Base-by-base conservation (phyloP, 2,888 invertebrate genomes). In the Meta bourneti region DNA sequence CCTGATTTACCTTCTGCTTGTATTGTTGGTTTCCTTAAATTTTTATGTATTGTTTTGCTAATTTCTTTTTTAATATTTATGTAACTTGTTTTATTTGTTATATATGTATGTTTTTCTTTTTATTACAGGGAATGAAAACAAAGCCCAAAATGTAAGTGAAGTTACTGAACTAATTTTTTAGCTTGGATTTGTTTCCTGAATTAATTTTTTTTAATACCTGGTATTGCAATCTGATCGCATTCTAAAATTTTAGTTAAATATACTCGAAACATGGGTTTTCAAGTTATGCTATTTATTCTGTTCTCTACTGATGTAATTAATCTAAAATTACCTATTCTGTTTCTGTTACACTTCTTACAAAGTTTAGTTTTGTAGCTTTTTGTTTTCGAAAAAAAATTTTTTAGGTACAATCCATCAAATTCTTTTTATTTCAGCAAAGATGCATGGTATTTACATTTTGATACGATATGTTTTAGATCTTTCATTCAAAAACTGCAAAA, bases 101-200 rank as follows among this genome's bases (percentile, higher is more conserved):
- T 61, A 61, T 9, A 61, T 61, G 34, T 4, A 34, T 61, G 16
- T 9, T 19, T 75, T 54, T 84, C n/a, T 11, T 84, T 84, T 54
- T 7, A n/a, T 90, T 90, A n/a, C 34, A 91, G 91, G 87, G 9
- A 87, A 82, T 87, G 91, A 87, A 87, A 78, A 77, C 19, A 87
- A 91, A 54, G 91, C 48, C 34, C 91, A 82, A 78, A 91, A 87
- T 78, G 91, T 91, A 77, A 91, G 91, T 91, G 1, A 52, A 69
- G 7, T 70, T 74, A 69, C 16, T 69, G 51, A 74, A 20, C 6
- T 11, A 20, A 11, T 72, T 19, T 72, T 72, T 9, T 34, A 34
- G 34, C 34, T 34, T 34, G 34, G 34, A 34, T 34, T 34, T 75
- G 49, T 34, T 48, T 75, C 6, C 49, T 75, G 34, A 34, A 34